Percentiles rank a stretch among this genome's conserved stretches.
Conservation (phyloP, 2,888 invertebrate species). For the Linnaemya vulpina region DNA sequence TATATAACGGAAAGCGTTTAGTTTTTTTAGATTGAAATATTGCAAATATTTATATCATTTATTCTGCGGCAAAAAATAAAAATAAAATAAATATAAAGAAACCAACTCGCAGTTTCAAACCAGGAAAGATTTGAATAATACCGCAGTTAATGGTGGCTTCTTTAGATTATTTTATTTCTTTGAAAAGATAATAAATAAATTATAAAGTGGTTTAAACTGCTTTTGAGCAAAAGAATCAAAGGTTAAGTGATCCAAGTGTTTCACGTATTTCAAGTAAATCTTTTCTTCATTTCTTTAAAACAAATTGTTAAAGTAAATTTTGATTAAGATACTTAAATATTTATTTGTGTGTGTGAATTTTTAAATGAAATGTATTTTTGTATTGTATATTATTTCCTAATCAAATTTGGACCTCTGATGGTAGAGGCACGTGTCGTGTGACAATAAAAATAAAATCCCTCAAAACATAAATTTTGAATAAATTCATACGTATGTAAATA, state of each 20-base stretch:
- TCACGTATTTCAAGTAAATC: neutral
- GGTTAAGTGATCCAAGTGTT: neutral
- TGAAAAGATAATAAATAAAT: neutral
- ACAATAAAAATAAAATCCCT: neutral
- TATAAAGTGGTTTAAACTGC: slow-evolving; percentile 8
- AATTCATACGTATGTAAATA: too few species aligned
- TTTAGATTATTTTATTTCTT: neutral
- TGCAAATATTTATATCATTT: neutral
- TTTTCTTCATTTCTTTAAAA: neutral
- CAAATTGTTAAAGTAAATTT: neutral
- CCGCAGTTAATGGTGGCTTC: neutral
- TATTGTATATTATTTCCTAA: neutral
- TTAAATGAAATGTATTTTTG: neutral
- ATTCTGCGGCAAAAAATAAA: neutral
- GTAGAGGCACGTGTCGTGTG: neutral
- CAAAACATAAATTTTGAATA: too few species aligned
- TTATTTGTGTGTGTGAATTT: neutral
- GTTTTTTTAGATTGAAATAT: neutral
- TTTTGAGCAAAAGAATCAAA: neutral
- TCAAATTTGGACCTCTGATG: neutral
- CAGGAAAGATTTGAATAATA: slow-evolving; percentile 5
- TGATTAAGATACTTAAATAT: neutral
- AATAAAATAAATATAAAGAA: too few species aligned
- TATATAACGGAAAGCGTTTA: neutral
- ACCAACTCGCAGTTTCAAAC: neutral